Base-by-base conservation (phyloP, 2,888 invertebrate species). In the Calliphora vomitoria region DNA sequence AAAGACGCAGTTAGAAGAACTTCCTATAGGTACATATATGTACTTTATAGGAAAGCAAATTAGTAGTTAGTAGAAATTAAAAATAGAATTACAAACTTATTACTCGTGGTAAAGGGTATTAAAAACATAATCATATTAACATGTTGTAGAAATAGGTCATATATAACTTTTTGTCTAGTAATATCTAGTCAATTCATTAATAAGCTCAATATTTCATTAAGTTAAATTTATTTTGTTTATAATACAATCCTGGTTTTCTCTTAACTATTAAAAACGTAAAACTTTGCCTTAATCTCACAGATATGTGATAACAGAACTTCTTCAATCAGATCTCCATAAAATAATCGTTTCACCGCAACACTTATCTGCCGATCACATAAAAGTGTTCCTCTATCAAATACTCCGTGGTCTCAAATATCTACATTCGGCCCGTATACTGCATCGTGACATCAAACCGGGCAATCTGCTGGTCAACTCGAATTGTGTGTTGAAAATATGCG, bases 351-450 rank as follows among this genome's bases (percentile, higher is more conserved):
- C 99, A 91, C 99, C 99, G 90, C 99, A 99, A 94, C 98, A 98
- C 92, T 97, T 99, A 91, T 98, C 99, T 92, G 96, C 99, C 90
- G 99, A 99, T 95, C 99, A 99, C 96, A 99, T 99, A 95, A 99
- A 99, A 96, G 99, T 99, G 95, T 99, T 99, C 96, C 97, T 99
- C 92, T 99, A 99, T 95, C 99, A 99, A 95, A 99, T 99, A 94
- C 96, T 99, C 92, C 96, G 99, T 95, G 99, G 99, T 97, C 95
- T 99, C 91, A 99, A 99, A 95, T 99, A 99, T 95, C 96, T 99
- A 91, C 99, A 99, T 95, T 99, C 99, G 87, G 99, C 99, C 89
- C 96, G 98, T 92, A 99, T 99, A 93, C 95, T 99, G 89, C 99
- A 99, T 94, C 96, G 99, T 93, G 99, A 99, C 94, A 99, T 99